These are phyloP conservation scores for Capitella teleta DNA, from an alignment of 1,140 invertebrate species.

Conservation along the genomic window DNA sequence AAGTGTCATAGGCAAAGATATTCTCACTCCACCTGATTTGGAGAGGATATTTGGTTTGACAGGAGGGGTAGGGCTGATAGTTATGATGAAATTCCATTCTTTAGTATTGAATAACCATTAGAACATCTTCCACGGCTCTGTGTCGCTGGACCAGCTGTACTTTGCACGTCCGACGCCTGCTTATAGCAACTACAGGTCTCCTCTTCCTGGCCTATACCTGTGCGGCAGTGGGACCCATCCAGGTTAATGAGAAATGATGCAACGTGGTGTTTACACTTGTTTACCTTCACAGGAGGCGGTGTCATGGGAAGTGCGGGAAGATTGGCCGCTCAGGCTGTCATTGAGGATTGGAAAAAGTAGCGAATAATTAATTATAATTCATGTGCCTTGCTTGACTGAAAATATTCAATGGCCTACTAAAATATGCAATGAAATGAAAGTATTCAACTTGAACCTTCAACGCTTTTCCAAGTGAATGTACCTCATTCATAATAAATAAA, in stretches of 20 bases:
- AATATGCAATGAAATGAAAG: too few species aligned
- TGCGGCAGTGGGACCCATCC: slow-evolving; percentile 51
- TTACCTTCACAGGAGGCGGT: slow-evolving; percentile 39
- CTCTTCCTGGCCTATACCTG: slow-evolving; percentile 44
- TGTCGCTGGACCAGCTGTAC: slow-evolving; percentile 50
- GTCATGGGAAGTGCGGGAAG: slow-evolving; percentile 49
- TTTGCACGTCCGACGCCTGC: slow-evolving; percentile 40
- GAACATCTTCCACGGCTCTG: slow-evolving; percentile 54
- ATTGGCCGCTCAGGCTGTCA: slow-evolving; percentile 37
- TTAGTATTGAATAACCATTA: slow-evolving; percentile 15
- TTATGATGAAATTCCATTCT: too few species aligned
- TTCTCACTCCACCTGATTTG: slow-evolving; percentile 50
- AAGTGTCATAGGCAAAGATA: slow-evolving; percentile 48
- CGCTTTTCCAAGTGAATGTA: too few species aligned
- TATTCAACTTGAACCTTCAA: too few species aligned
- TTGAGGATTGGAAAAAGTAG: slow-evolving; percentile 16
- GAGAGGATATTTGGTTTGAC: slow-evolving; percentile 50
- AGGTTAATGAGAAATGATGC: slow-evolving; percentile 24
- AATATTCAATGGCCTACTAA: too few species aligned
- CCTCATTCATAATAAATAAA: too few species aligned
- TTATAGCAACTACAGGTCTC: slow-evolving; percentile 40
- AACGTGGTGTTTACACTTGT: neutral
- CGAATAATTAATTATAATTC: too few species aligned
- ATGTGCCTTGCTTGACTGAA: too few species aligned
- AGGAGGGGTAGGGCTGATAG: slow-evolving; percentile 43